A percentile compares a stretch with the other conserved stretches of the same genome.
phyloP scores from a whole-genome alignment of 2,113 vertebrate genomes.

The Spea multiplicata region DNA sequence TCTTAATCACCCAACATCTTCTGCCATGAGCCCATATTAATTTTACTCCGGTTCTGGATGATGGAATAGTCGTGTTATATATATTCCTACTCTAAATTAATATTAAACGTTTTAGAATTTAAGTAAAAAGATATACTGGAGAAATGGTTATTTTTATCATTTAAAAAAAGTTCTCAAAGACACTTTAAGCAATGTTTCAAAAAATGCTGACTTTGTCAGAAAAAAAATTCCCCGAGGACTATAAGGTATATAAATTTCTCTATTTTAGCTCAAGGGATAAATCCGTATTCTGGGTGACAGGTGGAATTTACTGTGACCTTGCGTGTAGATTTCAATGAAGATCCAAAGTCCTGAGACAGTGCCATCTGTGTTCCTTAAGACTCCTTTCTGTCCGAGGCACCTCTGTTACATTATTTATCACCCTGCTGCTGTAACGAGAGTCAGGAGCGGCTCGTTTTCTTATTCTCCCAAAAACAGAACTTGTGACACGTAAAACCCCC shows the following conservation, averaged over 20 bases:
- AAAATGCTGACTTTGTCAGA: not conserved
- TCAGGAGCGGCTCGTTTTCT: not conserved
- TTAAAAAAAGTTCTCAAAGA: not conserved
- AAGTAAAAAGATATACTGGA: too few species aligned
- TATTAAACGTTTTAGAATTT: too few species aligned
- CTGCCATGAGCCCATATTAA: too few species aligned
- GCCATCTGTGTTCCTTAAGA: not conserved
- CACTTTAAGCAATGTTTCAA: not conserved
- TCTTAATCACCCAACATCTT: too few species aligned
- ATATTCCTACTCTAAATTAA: too few species aligned
- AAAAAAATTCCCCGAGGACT: not conserved
- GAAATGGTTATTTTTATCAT: too few species aligned
- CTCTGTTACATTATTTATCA: not conserved
- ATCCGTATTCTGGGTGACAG: not conserved
- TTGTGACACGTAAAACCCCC: not conserved
- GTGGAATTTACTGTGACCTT: not conserved
- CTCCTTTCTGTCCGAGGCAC: not conserved
- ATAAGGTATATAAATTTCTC: not conserved
- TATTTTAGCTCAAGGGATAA: not conserved
- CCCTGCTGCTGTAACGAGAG: not conserved
- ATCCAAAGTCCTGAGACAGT: not conserved
- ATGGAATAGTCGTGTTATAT: too few species aligned
- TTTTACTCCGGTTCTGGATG: too few species aligned
- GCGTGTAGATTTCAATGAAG: not conserved
- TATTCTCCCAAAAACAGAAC: not conserved